phyloP scores from a whole-genome alignment of 2,113 vertebrate genomes.

The Pollachius pollachius region DNA sequence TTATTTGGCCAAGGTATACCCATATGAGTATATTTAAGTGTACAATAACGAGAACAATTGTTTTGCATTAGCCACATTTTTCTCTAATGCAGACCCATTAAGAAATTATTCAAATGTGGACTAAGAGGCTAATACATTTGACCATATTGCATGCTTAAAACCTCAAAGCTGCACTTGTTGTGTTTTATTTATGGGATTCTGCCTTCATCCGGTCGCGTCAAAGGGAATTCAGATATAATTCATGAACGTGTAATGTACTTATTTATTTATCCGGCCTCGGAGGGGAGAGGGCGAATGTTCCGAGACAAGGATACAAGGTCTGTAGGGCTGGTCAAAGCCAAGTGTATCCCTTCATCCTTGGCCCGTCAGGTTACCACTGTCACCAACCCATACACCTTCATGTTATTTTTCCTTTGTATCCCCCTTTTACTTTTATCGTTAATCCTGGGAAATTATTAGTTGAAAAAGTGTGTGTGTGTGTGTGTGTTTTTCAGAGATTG shows the following conservation, averaged over 20 bases:
- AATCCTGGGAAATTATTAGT: too few species aligned
- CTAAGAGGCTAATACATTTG: constrained; percentile 22
- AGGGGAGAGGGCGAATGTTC: constrained; percentile 11
- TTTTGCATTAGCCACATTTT: constrained; percentile 6
- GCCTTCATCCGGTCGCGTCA: constrained; percentile 9
- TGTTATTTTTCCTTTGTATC: too few species aligned
- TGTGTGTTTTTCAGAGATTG: too few species aligned
- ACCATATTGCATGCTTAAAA: constrained; percentile 44
- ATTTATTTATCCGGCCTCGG: constrained; percentile 41
- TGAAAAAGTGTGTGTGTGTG: too few species aligned
- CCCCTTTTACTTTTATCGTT: too few species aligned
- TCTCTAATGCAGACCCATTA: constrained; percentile 13
- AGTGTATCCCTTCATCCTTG: constrained; percentile 21
- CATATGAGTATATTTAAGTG: too few species aligned
- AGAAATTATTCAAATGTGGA: constrained; percentile 31
- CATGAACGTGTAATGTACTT: constrained; percentile 48
- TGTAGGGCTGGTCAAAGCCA: constrained; percentile 10
- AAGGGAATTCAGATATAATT: constrained; percentile 40
- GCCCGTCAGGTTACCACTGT: constrained; percentile 20
- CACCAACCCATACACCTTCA: too few species aligned
- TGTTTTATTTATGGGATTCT: constrained; percentile 52
- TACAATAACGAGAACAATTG: constrained; percentile 8
- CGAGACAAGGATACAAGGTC: constrained; percentile 7
- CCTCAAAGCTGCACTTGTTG: constrained; percentile 18
- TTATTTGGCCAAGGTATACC: neutral